Percentiles rank a stretch among this genome's conserved stretches.
phyloP scores from a whole-genome alignment of 1,140 invertebrate genomes.

The Ceratitis capitata region DNA sequence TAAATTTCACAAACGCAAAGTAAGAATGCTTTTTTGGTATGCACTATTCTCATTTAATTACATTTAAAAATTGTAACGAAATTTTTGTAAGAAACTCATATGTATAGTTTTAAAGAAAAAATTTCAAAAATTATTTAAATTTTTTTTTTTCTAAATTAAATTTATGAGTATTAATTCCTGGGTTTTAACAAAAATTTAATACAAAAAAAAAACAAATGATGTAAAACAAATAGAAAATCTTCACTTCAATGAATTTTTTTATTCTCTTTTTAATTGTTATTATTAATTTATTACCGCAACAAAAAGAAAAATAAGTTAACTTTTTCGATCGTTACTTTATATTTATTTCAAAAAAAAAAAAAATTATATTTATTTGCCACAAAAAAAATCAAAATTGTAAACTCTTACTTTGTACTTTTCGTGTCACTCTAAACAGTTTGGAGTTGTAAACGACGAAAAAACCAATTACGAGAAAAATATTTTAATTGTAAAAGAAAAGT shows the following conservation, averaged over 20 bases:
- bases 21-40: neutral
- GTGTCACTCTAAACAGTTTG: neutral
- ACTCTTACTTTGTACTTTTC: neutral
- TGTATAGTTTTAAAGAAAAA: neutral
- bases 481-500: neutral
- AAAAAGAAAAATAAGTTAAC: no score
- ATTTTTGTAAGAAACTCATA: neutral
- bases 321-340: no score
- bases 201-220: neutral
- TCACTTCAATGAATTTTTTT: no score
- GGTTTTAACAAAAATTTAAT: no score
- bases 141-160: no score
- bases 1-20: neutral
- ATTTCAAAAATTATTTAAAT: neutral
- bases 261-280: no score
- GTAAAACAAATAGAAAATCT: no score
- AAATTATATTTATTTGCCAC: neutral
- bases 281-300: no score
- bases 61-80: neutral
- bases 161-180: no score
- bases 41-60: neutral
- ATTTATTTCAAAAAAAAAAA: no score
- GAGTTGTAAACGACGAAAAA: slow-evolving; percentile 11
- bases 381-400: neutral
- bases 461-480: neutral